These are phyloP conservation scores for Gortyna flavago DNA, from an alignment of 2,888 invertebrate species.

Conservation along the genomic window DNA sequence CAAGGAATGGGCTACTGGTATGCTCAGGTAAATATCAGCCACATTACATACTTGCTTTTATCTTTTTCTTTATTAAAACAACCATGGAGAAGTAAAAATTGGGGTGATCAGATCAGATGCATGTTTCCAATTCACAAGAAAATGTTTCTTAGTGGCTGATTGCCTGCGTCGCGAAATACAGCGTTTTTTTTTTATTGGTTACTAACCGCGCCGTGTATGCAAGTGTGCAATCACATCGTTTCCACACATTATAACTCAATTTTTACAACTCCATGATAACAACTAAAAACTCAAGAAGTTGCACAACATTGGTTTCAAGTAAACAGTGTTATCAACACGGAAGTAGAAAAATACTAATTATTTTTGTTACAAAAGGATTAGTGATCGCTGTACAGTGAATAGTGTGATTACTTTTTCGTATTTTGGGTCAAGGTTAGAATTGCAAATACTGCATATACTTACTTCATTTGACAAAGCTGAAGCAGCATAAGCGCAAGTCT, in stretches of 20 bases:
- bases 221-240: constrained; percentile 9
- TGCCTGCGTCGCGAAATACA: not conserved
- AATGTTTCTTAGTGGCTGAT: constrained; percentile 27
- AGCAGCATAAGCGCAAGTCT: constrained; percentile 28
- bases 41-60: not conserved
- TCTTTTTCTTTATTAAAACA: not conserved
- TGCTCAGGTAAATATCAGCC: constrained; percentile 91
- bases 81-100: constrained; percentile 4
- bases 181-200: constrained; percentile 30
- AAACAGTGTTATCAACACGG: constrained; percentile 22
- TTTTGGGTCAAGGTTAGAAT: constrained; percentile 50
- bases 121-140: not conserved
- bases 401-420: constrained; percentile 38
- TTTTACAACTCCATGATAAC: constrained; percentile 25
- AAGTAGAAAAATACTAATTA: constrained; percentile 9
- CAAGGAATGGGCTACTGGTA: constrained; percentile 98
- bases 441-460: too few species aligned
- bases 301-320: not conserved
- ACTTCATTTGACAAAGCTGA: too few species aligned
- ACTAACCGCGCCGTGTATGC: constrained; percentile 7
- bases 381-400: constrained; percentile 11
- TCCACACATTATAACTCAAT: constrained; percentile 21
- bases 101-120: not conserved
- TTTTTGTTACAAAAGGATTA: constrained; percentile 36
- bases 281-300: constrained; percentile 7